Percentiles rank a stretch among this genome's conserved stretches.
phyloP scores from a whole-genome alignment of 92 coral and sea anemone species.

The Parazoanthus atlanticus region DNA sequence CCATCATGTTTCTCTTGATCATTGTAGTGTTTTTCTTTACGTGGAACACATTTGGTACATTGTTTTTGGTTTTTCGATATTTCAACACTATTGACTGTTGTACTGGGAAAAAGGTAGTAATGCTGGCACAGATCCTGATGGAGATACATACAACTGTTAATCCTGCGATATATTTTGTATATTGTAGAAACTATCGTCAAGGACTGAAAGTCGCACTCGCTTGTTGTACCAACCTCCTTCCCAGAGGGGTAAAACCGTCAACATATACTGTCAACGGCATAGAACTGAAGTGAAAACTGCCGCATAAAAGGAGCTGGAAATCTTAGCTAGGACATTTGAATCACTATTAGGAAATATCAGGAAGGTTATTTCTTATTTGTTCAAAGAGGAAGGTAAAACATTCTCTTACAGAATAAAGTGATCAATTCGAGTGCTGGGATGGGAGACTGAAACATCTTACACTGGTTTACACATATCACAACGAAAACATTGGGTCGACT shows the following conservation, averaged over 20 bases:
- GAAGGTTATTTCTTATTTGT: no score
- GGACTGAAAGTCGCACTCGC: background rate
- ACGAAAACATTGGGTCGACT: no score
- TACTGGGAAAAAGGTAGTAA: background rate
- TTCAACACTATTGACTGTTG: background rate
- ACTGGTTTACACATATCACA: no score
- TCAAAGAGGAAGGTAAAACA: no score
- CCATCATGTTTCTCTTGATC: background rate
- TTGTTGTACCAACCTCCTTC: background rate
- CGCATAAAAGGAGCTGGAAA: background rate
- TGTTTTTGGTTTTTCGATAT: background rate
- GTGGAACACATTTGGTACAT: background rate
- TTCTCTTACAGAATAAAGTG: no score
- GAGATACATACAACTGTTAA: background rate
- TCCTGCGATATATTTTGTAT: background rate
- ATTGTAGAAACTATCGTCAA: background rate
- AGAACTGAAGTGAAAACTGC: background rate
- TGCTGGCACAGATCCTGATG: background rate
- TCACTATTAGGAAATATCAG: background rate
- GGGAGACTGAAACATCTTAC: no score
- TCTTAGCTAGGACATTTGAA: background rate
- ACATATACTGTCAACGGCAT: background rate
- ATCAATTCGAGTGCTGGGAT: no score
- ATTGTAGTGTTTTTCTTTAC: background rate
- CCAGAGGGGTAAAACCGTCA: background rate